Conservation (phyloP, 2,888 invertebrate genomes). For the Lasioglossum leucozonium region DNA sequence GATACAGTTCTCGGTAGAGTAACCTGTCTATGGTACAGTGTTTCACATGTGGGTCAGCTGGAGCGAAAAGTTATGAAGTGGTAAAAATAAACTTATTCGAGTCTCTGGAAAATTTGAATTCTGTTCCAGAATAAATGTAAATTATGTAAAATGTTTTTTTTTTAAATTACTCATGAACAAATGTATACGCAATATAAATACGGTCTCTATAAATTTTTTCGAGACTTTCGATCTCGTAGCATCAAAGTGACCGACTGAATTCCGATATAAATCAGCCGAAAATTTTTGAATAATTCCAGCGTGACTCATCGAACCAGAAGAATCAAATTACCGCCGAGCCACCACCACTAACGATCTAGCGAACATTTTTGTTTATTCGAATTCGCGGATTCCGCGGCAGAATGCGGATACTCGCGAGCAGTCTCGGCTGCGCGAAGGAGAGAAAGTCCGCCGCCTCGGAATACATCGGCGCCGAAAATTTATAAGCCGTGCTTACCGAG, state of each 20-base stretch:
- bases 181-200: too few relatives aligned
- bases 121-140: too few relatives aligned
- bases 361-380: background rate
- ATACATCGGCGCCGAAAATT: slow-evolving; percentile 3
- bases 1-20: background rate
- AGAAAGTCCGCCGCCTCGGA: background rate
- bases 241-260: background rate
- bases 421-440: background rate
- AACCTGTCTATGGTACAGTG: background rate
- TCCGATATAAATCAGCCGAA: background rate
- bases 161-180: too few relatives aligned
- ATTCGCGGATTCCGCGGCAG: background rate
- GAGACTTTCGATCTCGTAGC: too few relatives aligned
- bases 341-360: background rate
- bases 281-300: background rate
- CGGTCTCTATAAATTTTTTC: background rate
- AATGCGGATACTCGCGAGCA: background rate
- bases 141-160: too few relatives aligned
- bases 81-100: too few relatives aligned
- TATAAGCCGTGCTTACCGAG: background rate
- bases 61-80: background rate
- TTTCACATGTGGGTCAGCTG: too few relatives aligned
- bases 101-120: background rate
- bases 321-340: background rate
- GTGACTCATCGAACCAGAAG: background rate